Percentiles rank a stretch among this genome's conserved stretches.
These are phyloP conservation scores for Drosophila barbarae DNA, from an alignment of 2,888 invertebrate genomes.

Conservation along the genomic window DNA sequence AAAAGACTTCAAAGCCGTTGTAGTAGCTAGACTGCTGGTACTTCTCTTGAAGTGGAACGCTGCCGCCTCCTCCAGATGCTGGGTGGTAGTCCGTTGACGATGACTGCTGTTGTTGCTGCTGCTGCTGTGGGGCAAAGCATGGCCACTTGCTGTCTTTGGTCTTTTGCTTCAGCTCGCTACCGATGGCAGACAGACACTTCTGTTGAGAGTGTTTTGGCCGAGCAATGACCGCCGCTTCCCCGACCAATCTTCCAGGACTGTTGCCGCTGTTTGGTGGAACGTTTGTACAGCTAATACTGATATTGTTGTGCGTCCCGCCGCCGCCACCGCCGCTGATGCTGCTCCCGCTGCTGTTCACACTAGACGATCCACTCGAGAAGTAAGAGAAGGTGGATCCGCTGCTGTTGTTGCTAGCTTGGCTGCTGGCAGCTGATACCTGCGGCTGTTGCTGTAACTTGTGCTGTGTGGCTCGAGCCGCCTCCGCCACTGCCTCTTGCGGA, in stretches of 20 bases:
- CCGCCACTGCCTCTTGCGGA: slow-evolving; percentile 77
- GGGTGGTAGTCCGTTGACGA: slow-evolving; percentile 42
- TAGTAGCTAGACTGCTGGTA: slow-evolving; percentile 78
- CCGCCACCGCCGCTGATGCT: slow-evolving; percentile 22
- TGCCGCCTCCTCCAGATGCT: slow-evolving; percentile 14
- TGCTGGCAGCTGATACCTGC: slow-evolving; percentile 19
- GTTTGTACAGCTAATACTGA: slow-evolving; percentile 77
- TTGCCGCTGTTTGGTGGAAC: slow-evolving; percentile 54
- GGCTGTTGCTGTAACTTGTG: slow-evolving; percentile 52
- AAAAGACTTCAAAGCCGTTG: slow-evolving; percentile 78
- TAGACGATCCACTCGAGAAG: slow-evolving; percentile 67
- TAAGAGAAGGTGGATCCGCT: slow-evolving; percentile 66
- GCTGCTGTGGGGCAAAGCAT: slow-evolving; percentile 47
- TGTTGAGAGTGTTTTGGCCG: slow-evolving; percentile 65
- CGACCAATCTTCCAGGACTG: slow-evolving; percentile 63
- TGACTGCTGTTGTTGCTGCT: slow-evolving; percentile 6
- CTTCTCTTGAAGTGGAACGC: slow-evolving; percentile 71
- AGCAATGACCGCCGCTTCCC: slow-evolving; percentile 76
- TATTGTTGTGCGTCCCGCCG: slow-evolving; percentile 74
- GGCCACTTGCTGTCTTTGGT: slow-evolving; percentile 71
- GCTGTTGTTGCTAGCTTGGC: slow-evolving; percentile 25
- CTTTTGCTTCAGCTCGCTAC: slow-evolving; percentile 79
- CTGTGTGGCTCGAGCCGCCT: slow-evolving; percentile 72
- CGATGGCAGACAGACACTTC: slow-evolving; percentile 78
- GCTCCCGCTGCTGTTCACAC: slow-evolving; percentile 39